A percentile compares a stretch with the other conserved stretches of the same genome.
Evolutionary conservation across 2,888 invertebrate species (phyloP).

Genomic region (Pegoplata infirma): DNA sequence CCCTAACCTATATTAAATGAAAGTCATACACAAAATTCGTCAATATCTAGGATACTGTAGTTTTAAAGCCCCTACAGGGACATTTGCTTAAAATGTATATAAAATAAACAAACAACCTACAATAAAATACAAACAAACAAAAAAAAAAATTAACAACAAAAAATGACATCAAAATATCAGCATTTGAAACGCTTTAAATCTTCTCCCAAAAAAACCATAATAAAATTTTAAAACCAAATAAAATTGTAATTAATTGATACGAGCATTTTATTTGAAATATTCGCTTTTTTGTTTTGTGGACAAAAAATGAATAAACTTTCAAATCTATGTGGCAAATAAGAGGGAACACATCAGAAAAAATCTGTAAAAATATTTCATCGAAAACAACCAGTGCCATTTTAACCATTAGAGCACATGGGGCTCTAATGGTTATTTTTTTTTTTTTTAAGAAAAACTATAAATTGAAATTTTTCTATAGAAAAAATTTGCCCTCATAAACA

Average conservation of each 20-base stretch:
- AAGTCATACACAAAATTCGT: neutral
- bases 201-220: neutral
- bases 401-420: too few relatives aligned
- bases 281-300: too few relatives aligned
- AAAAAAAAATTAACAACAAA: slow-evolving; percentile 3
- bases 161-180: neutral
- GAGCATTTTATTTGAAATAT: slow-evolving; percentile 7
- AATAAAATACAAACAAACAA: too few relatives aligned
- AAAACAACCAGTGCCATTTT: too few relatives aligned
- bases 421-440: too few relatives aligned
- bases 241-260: slow-evolving; percentile 31
- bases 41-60: neutral
- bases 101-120: slow-evolving; percentile 16
- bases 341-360: neutral
- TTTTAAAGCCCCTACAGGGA: neutral
- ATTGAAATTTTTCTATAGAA: too few relatives aligned
- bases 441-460: too few relatives aligned
- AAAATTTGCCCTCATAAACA: too few relatives aligned
- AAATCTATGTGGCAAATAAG: neutral
- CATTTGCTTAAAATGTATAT: slow-evolving; percentile 13
- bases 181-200: neutral
- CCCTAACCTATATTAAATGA: neutral
- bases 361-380: neutral
- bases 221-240: slow-evolving; percentile 24
- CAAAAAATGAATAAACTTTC: too few relatives aligned